Evolutionary conservation across 2,797 vertebrate genomes (phyloP).

Genomic region (Anas bahamensis): DNA sequence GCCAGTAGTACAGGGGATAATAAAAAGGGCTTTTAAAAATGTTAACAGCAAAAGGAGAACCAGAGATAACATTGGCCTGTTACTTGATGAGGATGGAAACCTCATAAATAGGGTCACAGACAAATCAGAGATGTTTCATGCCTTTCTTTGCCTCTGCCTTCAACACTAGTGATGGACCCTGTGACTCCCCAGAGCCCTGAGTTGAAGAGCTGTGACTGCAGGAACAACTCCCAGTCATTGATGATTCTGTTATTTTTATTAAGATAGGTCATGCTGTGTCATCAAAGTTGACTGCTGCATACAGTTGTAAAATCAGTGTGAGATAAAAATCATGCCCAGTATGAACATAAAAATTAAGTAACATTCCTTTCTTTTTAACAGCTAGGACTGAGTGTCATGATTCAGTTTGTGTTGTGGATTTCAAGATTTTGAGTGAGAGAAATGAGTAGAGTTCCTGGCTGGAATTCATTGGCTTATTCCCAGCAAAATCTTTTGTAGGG

Average conservation of each 20-base stretch:
- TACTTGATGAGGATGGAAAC: too few species aligned
- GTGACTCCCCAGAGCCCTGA: too few species aligned
- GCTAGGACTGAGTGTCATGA: background rate
- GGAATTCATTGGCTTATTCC: background rate
- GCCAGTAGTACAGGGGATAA: too few species aligned
- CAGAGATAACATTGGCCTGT: too few species aligned
- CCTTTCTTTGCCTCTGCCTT: too few species aligned
- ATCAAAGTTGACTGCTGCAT: background rate
- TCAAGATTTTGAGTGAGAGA: background rate
- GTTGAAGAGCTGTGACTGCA: too few species aligned
- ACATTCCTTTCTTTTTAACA: background rate
- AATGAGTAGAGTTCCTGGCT: background rate
- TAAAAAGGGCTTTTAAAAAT: too few species aligned
- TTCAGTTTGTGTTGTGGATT: background rate
- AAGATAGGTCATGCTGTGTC: rapidly evolving
- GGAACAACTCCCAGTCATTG: background rate
- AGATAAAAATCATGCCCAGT: background rate
- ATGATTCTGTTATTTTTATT: background rate
- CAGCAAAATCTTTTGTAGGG: background rate
- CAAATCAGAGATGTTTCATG: too few species aligned
- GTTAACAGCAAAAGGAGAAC: too few species aligned
- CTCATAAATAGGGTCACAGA: too few species aligned
- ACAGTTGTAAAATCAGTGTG: background rate
- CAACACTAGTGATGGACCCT: too few species aligned
- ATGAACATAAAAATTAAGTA: background rate